Evolutionary conservation across 2,888 invertebrate genomes (phyloP), one percentile per base, ranked within the genome.

Genomic region (Panorpa germanica): DNA sequence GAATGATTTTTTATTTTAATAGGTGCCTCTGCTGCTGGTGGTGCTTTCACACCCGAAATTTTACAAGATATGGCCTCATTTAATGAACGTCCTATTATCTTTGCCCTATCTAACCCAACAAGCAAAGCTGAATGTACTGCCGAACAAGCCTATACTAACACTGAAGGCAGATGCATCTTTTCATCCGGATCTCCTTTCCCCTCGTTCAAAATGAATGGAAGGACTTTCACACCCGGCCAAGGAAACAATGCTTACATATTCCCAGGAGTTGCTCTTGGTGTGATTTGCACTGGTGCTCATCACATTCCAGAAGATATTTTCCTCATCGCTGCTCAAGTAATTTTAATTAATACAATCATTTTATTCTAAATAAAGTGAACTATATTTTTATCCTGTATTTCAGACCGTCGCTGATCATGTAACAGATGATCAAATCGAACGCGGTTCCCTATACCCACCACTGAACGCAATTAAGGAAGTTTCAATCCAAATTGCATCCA

Each of bases 241-340:
- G 96, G 96, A 35, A 95, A 93, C 56, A 95, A 95, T 55, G 83
- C 93, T 0, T 95, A 95, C 55, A 91, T 95, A 45, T 93, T 90
- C 63, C 96, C 96, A 0, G 98, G 96, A 4, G 63, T 93, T 31
- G 93, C 91, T 7, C 66, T 99, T 12, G 98, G 93, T 6, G 82
- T 90, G 6, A 83, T 95, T 40, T 72, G 77, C 10, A 85, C 90
- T 17, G 82, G 86, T 32, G 80, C 90, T 4, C 81, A 88, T 48
- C 90, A 91, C 46, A 88, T 98, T 46, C 75, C 77, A 5, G 93
- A 98, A 48, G 76, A 80, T 37, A 68, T 95, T 54, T 98, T 98
- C 68, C 62, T 98, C 28, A 72, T 83, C 31, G 86, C 98, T 9
- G 91, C 96, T n/a, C 73, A 81, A 61, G 83, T 81, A 46, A 43